Evolutionary conservation across 1,140 invertebrate species (phyloP).

Genomic region (Caerostris extrusa): DNA sequence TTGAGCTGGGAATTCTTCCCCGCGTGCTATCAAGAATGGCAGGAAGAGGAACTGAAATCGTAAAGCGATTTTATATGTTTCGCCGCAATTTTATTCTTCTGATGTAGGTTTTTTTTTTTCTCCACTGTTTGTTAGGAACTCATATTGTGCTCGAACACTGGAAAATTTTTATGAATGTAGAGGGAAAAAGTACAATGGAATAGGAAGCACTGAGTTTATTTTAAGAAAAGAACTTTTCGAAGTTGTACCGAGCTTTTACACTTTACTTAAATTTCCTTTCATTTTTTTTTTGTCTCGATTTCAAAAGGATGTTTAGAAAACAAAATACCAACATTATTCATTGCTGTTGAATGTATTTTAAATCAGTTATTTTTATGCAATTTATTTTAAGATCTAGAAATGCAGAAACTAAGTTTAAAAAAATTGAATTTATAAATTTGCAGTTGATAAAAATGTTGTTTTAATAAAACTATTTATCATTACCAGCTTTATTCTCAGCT

Average conservation of each 20-base stretch:
- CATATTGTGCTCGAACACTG: neutral
- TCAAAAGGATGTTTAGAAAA: too few relatives aligned
- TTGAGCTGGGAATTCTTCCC: neutral
- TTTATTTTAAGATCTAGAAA: too few relatives aligned
- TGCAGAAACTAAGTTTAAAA: too few relatives aligned
- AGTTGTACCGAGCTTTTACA: neutral
- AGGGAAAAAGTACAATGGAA: neutral
- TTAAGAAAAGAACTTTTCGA: neutral
- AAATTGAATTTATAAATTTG: too few relatives aligned
- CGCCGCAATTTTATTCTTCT: conserved; percentile 16
- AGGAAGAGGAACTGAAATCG: neutral
- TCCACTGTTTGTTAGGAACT: neutral
- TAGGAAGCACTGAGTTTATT: neutral
- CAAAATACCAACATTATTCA: too few relatives aligned
- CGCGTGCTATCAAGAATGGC: neutral
- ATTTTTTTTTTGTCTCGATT: too few relatives aligned
- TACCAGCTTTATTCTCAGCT: too few relatives aligned
- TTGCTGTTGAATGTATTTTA: too few relatives aligned
- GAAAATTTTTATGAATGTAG: neutral
- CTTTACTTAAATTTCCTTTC: neutral
- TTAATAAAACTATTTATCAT: too few relatives aligned
- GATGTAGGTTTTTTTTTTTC: neutral
- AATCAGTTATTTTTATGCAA: too few relatives aligned
- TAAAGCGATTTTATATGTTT: conserved; percentile 33
- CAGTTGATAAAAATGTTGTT: too few relatives aligned